phyloP scores from a whole-genome alignment of 2,888 invertebrate species.

The Eumacrocentrus americanus region DNA sequence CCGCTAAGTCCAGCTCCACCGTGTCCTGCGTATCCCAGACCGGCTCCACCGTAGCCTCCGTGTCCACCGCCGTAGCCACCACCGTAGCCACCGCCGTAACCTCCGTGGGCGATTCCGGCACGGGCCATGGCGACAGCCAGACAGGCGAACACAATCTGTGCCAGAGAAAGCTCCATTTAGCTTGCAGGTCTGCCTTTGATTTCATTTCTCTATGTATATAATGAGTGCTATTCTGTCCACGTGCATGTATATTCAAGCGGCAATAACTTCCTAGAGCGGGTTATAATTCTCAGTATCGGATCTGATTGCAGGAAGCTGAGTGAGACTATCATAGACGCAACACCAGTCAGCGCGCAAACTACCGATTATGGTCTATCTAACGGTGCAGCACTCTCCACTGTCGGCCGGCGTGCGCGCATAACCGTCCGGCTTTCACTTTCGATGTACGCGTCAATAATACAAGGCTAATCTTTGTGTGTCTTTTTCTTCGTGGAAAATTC shows the following conservation, averaged over 20 bases:
- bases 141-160: conserved; percentile 61
- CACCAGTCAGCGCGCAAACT: conserved; percentile 15
- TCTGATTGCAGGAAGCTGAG: conserved; percentile 20
- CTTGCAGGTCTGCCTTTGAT: conserved; percentile 11
- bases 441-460: conserved; percentile 32
- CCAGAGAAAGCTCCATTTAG: conserved; percentile 19
- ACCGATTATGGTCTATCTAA: conserved; percentile 33
- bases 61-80: conserved; percentile 55
- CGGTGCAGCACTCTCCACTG: background rate
- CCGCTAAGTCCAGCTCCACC: conserved; percentile 57
- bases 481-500: no score
- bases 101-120: conserved; percentile 58
- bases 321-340: conserved; percentile 11
- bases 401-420: conserved; percentile 7
- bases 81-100: conserved; percentile 46
- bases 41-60: conserved; percentile 42
- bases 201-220: conserved; percentile 10
- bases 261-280: conserved; percentile 28
- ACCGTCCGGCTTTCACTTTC: conserved; percentile 51
- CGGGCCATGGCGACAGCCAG: conserved; percentile 60
- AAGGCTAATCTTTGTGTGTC: no score
- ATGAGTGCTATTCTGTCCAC: background rate
- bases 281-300: conserved; percentile 28
- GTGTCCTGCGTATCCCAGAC: conserved; percentile 40
- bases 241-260: conserved; percentile 1